A percentile compares a stretch with the other conserved stretches of the same genome.
These are phyloP conservation scores for Mactromeris polynyma DNA, from an alignment of 2,888 invertebrate species.

Conservation along the genomic window DNA sequence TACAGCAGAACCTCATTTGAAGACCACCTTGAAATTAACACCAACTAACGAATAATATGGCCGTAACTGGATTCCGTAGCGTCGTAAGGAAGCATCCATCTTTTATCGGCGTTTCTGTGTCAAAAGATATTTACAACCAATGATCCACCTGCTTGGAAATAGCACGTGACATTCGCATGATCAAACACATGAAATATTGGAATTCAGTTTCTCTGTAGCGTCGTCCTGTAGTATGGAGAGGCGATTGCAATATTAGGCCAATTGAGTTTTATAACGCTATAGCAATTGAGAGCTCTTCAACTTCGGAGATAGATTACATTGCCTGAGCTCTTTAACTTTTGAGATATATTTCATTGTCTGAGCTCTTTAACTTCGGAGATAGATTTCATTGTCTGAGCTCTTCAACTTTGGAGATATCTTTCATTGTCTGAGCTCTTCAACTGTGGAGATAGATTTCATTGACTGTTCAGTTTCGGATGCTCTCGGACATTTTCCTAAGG, in stretches of 20 bases:
- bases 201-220: neutral
- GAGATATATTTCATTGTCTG: too few species aligned
- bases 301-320: too few species aligned
- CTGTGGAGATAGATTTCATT: neutral
- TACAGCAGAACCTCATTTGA: too few species aligned
- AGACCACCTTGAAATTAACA: too few species aligned
- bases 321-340: too few species aligned
- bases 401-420: neutral
- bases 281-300: neutral
- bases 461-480: neutral
- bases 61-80: too few species aligned
- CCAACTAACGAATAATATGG: too few species aligned
- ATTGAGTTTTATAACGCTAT: neutral
- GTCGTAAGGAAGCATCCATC: neutral
- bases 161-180: neutral
- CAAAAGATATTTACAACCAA: neutral
- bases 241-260: conserved; percentile 1
- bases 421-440: neutral
- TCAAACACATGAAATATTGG: neutral
- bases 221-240: neutral
- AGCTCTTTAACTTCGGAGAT: too few species aligned
- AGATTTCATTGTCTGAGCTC: neutral
- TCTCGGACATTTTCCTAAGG: neutral
- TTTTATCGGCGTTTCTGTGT: neutral
- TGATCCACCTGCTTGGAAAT: neutral